Conservation (phyloP, 2,888 invertebrate genomes). For the Aphrophora alni region DNA sequence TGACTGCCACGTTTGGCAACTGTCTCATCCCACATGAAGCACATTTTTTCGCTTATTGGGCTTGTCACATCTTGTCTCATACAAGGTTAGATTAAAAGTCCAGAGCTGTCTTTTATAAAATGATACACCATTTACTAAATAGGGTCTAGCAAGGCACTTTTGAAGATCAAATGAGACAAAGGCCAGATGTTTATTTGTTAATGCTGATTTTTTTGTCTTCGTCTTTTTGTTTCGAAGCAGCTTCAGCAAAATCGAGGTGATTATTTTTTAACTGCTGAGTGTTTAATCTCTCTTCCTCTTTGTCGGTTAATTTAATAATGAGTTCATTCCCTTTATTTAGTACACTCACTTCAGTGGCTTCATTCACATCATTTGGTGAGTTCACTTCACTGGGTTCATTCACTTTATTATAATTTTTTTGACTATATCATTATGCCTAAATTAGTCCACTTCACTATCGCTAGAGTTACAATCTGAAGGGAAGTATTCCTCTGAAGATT, state of each 20-base stretch:
- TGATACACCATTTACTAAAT: slow-evolving; percentile 29
- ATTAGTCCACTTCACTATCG: slow-evolving; percentile 9
- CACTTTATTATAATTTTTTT: background rate
- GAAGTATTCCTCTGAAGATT: slow-evolving; percentile 20
- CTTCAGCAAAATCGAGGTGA: slow-evolving; percentile 36
- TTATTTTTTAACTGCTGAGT: slow-evolving; percentile 11
- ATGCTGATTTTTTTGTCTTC: slow-evolving; percentile 11
- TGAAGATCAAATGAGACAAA: slow-evolving; percentile 33
- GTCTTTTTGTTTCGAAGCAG: slow-evolving; percentile 30
- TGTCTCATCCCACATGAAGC: slow-evolving; percentile 25
- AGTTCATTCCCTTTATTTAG: background rate
- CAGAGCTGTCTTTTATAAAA: slow-evolving; percentile 39
- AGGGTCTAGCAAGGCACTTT: slow-evolving; percentile 36
- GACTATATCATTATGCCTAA: slow-evolving; percentile 15
- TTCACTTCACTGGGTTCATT: slow-evolving; percentile 16
- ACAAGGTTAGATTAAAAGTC: slow-evolving; percentile 35
- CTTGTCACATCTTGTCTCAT: slow-evolving; percentile 29
- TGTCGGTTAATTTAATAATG: slow-evolving; percentile 31
- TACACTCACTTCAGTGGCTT: background rate
- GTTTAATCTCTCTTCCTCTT: slow-evolving; percentile 20
- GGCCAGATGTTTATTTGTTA: slow-evolving; percentile 20
- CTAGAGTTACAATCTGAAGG: slow-evolving; percentile 9
- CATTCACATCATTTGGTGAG: slow-evolving; percentile 11
- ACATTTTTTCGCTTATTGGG: slow-evolving; percentile 19
- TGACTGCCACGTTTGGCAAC: slow-evolving; percentile 33